Base-by-base conservation (phyloP, 64 coral and sea anemone genomes). In the Acropora tenuis region DNA sequence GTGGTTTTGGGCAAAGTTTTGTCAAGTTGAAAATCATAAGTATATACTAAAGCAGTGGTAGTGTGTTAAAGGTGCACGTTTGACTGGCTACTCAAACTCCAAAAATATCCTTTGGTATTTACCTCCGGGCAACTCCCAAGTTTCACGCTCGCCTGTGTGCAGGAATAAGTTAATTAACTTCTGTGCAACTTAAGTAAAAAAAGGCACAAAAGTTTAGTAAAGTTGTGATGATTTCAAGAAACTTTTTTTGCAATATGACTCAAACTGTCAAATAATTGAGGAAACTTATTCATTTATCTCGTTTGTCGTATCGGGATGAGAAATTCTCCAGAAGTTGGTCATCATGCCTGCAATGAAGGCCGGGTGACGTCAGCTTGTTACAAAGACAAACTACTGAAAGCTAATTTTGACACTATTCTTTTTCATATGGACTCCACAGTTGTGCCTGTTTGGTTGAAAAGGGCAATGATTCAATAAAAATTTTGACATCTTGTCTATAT, bases 211-310 rank as follows among this genome's bases (percentile, higher is more conserved):
- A 71, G 4, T n/a, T 71, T 71, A 3, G 19, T 4, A 5, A 0
- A 3, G 63, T 13, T 68, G 6, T 68, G 63, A 5, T 3, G 40
- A 85, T 49, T 50, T 43, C 41, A 80, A 8, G 88, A 17, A 18
- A 53, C 46, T 45, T 82, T 90, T 41, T n/a, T 73, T n/a, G 66
- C 72, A 59, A 73, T 66, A 97, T 97, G 95, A 94, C 76, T 84
- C 92, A 92, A 10, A 97, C 92, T 89, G 84, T 94, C 12, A 97
- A 83, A 91, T 92, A 97, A 77, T 89, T 97, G 5, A 53, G 95
- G 67, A 92, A 97, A 69, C 48, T 97, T 44, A 97, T 97, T 43
- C 91, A 93, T 69, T 81, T 90, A 50, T 97, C 95, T 57, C 80
- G 95, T 48, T 80, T 97, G 47, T 97, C 95, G 10, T 97, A 91